Evolutionary conservation across 2,113 vertebrate species (phyloP), one percentile per base, ranked within the genome.

Genomic region (Corythornis vintsioides): DNA sequence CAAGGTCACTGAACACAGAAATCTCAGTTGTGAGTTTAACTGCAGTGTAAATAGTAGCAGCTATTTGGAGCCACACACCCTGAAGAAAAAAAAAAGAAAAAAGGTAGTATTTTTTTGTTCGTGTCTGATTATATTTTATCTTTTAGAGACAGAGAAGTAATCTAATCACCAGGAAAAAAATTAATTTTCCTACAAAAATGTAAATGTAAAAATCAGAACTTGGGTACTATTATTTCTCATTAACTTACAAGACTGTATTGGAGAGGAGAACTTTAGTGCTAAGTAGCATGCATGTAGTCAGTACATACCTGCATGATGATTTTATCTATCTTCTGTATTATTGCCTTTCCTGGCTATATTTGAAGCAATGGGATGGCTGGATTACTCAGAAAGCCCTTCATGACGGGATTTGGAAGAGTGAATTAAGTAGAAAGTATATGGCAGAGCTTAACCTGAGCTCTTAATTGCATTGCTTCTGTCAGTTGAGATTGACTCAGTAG

Each of bases 351-450:
- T 33, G 6, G 55, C 4, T 82, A 18, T 47, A 29, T 42, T 14
- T 48, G 70, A 13, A 84, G 25, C 47, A 38, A 26, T 24, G 29
- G 53, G 22, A 15, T 45, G n/a, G 20, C 43, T 75, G 90, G 38
- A 73, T 88, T 93, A 83, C 28, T 87, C 0, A 0, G 71, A 64
- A 92, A 53, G 55, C 38, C 86, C 33, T 93, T 1, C 1, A 72
- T 73, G 83, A 78, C 1, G 0, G 80, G 88, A 95, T 95, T 92
- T 94, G 57, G 35, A 78, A 84, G 90, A 96, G 77, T 96, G 80
- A 96, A 84, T 90, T 96, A 84, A 94, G 76, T 71, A 90, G 88
- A 95, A 94, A 90, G 80, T 92, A 28, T 76, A 55, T 86, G 82
- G 40, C 31, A 47, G 60, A 71, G 65, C 60, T 96, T 94, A 95